A percentile compares a stretch with the other conserved stretches of the same genome.
These are phyloP conservation scores for Crocidura indochinensis DNA, from an alignment of 2,797 vertebrate species.

Conservation along the genomic window DNA sequence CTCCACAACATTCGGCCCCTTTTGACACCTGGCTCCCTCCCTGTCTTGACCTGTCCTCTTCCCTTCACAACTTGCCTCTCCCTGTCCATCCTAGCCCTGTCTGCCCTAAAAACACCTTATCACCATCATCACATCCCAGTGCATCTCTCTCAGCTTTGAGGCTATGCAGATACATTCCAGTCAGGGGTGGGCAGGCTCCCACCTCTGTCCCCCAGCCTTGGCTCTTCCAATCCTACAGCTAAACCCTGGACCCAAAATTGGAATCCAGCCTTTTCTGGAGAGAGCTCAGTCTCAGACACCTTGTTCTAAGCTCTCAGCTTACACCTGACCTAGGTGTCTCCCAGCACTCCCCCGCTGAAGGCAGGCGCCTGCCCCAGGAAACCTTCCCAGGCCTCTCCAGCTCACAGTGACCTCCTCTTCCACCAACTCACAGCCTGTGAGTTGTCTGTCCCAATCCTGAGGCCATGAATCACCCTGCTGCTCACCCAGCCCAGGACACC, in stretches of 20 bases:
- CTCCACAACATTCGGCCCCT: background rate
- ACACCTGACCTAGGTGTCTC: background rate
- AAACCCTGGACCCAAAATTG: background rate
- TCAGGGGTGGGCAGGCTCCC: background rate
- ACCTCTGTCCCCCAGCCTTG: too few species aligned
- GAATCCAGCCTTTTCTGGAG: slow-evolving; percentile 8
- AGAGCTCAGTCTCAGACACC: background rate
- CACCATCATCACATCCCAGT: background rate
- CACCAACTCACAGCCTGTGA: slow-evolving; percentile 71
- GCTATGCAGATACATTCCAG: background rate
- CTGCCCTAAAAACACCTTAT: background rate
- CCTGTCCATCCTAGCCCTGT: background rate
- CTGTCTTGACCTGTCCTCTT: background rate
- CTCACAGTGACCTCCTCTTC: slow-evolving; percentile 65
- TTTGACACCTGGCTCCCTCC: background rate
- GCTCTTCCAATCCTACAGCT: background rate
- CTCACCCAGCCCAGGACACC: slow-evolving; percentile 2
- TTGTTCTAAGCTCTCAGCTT: background rate
- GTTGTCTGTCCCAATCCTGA: slow-evolving; percentile 70
- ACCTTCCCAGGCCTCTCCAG: slow-evolving; percentile 55
- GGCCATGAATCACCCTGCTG: slow-evolving; percentile 74
- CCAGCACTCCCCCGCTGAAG: slow-evolving; percentile 36
- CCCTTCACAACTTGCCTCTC: background rate
- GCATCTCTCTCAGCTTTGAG: background rate
- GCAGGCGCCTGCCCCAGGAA: slow-evolving; percentile 2